Evolutionary conservation across 2,888 invertebrate genomes (phyloP).

Genomic region (Lepas anatifera): DNA sequence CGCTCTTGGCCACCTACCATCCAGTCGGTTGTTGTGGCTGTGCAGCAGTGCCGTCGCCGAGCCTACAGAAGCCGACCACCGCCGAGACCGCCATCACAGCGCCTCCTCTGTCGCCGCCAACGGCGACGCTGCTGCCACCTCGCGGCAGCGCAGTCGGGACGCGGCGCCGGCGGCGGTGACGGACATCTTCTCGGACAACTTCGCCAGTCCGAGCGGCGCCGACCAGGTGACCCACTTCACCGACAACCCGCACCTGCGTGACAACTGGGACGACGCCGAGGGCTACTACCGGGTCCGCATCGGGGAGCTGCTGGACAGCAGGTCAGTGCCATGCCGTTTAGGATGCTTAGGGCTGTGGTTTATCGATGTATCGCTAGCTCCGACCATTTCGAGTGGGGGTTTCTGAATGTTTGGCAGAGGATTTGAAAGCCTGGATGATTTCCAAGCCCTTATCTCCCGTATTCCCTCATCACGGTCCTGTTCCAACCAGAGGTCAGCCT

Average conservation of each 20-base stretch:
- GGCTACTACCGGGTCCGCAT: constrained; percentile 96
- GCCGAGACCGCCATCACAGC: not conserved
- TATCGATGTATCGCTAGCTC: too few species aligned
- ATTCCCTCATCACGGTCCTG: too few species aligned
- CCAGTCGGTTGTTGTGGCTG: not conserved
- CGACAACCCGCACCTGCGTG: constrained; percentile 84
- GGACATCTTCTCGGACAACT: constrained; percentile 62
- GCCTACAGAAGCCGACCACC: too few species aligned
- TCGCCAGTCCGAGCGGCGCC: not conserved
- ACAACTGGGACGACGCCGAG: constrained; percentile 99
- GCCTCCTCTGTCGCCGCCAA: not conserved
- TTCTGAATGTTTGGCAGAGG: too few species aligned
- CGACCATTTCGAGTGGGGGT: too few species aligned
- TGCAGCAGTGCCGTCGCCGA: not conserved
- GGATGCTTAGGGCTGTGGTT: too few species aligned
- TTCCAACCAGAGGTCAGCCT: too few species aligned
- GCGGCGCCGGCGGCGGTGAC: constrained; percentile 45
- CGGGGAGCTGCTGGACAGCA: constrained; percentile 44
- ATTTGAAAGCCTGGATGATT: too few species aligned
- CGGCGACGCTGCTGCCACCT: not conserved
- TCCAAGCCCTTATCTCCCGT: too few species aligned
- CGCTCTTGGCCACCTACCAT: too few species aligned
- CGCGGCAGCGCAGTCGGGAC: not conserved
- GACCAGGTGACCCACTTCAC: constrained; percentile 10
- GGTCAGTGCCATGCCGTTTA: too few species aligned